Percentiles rank a stretch among this genome's conserved stretches.
Evolutionary conservation across 2,113 vertebrate genomes (phyloP).

Genomic region (Athene noctua): DNA sequence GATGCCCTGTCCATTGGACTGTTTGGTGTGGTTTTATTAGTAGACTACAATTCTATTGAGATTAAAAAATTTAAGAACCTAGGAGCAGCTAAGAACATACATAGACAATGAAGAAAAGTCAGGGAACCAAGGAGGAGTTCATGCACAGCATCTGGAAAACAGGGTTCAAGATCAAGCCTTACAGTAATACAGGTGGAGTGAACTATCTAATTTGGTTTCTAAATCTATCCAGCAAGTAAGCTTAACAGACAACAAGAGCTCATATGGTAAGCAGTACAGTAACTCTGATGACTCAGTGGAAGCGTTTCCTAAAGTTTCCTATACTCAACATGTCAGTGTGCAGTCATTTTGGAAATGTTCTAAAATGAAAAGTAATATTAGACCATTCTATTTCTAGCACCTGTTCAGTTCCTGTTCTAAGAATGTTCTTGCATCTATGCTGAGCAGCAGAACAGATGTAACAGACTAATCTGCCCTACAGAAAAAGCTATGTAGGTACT

Average conservation of each 20-base stretch:
- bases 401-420: background rate
- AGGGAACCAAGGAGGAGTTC: background rate
- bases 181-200: background rate
- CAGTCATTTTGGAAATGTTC: background rate
- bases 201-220: background rate
- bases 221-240: background rate
- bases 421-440: background rate
- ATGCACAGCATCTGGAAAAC: background rate
- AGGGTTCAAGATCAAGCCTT: background rate
- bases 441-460: slow-evolving; percentile 1
- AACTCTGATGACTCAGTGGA: slow-evolving; percentile 14
- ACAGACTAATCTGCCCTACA: background rate
- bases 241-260: background rate
- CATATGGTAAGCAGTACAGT: background rate
- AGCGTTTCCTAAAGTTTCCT: background rate
- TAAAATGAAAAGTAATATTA: slow-evolving; percentile 13
- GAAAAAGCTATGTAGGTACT: background rate
- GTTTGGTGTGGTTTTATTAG: background rate
- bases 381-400: slow-evolving; percentile 7
- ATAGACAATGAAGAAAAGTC: background rate
- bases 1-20: background rate
- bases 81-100: background rate
- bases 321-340: background rate
- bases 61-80: background rate
- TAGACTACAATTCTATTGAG: background rate